phyloP scores from a whole-genome alignment of 1,140 invertebrate species.

The Saccostrea echinata region DNA sequence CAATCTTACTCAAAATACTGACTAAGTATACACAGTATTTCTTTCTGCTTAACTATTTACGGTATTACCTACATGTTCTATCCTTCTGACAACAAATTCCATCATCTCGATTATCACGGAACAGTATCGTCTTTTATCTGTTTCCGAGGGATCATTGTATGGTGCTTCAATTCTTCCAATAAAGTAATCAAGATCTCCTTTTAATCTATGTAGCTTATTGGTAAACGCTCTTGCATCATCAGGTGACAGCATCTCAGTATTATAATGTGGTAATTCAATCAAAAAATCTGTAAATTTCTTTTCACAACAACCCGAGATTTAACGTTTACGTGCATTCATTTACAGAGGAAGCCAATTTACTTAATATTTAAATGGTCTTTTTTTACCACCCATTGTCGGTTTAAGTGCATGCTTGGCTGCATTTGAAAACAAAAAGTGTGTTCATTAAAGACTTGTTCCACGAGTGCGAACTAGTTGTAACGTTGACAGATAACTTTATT shows the following conservation, averaged over 20 bases:
- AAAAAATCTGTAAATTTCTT: not conserved
- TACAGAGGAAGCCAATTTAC: not conserved
- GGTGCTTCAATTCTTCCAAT: slow-evolving; percentile 8
- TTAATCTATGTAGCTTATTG: slow-evolving; percentile 10
- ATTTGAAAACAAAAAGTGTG: not conserved
- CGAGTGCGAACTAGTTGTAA: no score
- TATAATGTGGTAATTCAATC: not conserved
- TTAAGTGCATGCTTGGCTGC: not conserved
- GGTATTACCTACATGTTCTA: slow-evolving; percentile 18
- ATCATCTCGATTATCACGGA: not conserved
- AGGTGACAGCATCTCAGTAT: not conserved
- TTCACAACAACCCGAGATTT: not conserved
- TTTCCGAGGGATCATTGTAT: not conserved
- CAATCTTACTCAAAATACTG: no score
- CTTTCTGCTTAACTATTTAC: not conserved
- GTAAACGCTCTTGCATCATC: not conserved
- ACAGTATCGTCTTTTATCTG: slow-evolving; percentile 1
- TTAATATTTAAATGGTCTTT: not conserved
- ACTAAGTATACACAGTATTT: no score
- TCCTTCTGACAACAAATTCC: slow-evolving; percentile 3
- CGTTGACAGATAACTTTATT: no score
- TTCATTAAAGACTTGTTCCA: no score
- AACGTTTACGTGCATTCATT: not conserved
- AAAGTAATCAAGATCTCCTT: slow-evolving; percentile 4
- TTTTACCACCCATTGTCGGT: not conserved